Evolutionary conservation across 2,113 vertebrate species (phyloP), one percentile per base, ranked within the genome.

Genomic region (Calidris pugnax): DNA sequence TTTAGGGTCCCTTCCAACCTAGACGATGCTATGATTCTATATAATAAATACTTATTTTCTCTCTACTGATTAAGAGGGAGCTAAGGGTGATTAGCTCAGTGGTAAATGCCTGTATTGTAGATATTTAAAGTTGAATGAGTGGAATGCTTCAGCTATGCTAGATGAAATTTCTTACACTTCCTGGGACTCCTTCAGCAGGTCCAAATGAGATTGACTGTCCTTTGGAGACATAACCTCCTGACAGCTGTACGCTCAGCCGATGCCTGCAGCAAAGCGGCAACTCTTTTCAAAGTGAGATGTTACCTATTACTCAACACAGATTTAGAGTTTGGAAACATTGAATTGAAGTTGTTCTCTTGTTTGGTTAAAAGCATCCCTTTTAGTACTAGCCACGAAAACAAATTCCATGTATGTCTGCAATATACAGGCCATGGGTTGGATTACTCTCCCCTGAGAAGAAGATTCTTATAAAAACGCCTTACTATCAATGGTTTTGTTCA

Each of bases 31-130:
- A 41, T 41, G 39, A 41, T 41, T 41, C 39, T 41, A 41, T 77
- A 63, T 81, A 74, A 86, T 19, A 87, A 89, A 89, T 82, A 75
- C 22, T 74, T 87, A 60, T 85, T 85, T 96, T 72, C 33, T 90
- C 72, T 23, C 82, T 53, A 13, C 14, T 57, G 50, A 69, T 6
- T 9, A 79, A 92, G 68, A 83, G 45, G 26, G 45, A 94, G 55
- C 41, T 69, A 67, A 80, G n/a, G 18, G 17, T 79, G 60, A 87
- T 94, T 62, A 94, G 59, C 47, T 37, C 71, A 90, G 80, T 0
- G 0, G 45, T 71, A 93, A 93, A 62, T 59, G 50, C 37, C 63
- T 92, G 9, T 62, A 66, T 20, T 85, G 73, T 7, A 76, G 57
- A 66, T 32, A 57, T 85, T 63, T 84, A n/a, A 73, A 86, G 63